A percentile compares a stretch with the other conserved stretches of the same genome.
Evolutionary conservation across 2,113 vertebrate genomes (phyloP).

Genomic region (Podarcis muralis): DNA sequence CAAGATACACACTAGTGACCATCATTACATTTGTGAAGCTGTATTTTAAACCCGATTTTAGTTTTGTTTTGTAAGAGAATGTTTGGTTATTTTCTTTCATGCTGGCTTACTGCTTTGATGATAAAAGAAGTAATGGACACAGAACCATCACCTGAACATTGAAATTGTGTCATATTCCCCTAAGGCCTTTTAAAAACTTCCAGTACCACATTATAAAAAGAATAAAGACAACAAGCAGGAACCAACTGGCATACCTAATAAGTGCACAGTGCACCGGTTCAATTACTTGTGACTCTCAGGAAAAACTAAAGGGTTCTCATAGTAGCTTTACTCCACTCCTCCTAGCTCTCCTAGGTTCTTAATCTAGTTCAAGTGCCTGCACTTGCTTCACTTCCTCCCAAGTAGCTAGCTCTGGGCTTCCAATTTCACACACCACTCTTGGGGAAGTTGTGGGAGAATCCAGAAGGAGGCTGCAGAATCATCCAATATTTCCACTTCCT

Average conservation of each 20-base stretch:
- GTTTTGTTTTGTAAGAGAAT: neutral
- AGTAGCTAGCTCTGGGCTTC: no score
- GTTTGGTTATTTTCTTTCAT: neutral
- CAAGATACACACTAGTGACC: neutral
- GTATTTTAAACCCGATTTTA: neutral
- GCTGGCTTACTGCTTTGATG: neutral
- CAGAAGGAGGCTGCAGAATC: no score
- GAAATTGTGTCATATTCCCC: neutral
- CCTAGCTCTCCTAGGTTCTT: no score
- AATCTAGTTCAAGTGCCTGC: no score
- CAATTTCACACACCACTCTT: no score
- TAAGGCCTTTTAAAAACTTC: neutral
- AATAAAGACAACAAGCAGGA: neutral
- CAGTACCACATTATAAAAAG: neutral
- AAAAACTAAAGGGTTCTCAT: neutral
- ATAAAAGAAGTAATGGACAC: neutral
- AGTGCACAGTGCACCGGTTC: no score
- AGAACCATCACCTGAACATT: neutral
- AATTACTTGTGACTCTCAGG: no score
- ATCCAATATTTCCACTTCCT: no score
- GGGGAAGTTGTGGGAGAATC: no score
- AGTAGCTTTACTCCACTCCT: neutral
- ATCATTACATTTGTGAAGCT: neutral
- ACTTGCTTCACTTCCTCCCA: no score
- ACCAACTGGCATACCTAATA: no score